phyloP scores from a whole-genome alignment of 2,113 vertebrate species.

The Sinosuthora webbiana region DNA sequence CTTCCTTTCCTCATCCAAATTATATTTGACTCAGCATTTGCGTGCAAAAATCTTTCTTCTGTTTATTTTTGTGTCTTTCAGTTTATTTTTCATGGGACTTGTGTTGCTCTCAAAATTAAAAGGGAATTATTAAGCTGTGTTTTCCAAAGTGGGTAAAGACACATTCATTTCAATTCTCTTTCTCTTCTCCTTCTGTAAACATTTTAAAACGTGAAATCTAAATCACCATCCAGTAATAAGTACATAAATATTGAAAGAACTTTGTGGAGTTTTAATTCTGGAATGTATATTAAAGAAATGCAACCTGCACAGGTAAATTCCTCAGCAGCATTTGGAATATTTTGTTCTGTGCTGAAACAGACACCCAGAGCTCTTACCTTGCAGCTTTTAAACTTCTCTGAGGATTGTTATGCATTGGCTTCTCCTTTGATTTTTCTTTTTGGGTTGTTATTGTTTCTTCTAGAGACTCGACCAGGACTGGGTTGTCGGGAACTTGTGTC shows the following conservation, averaged over 20 bases:
- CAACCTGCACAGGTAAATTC: background rate
- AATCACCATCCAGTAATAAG: background rate
- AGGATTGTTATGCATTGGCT: background rate
- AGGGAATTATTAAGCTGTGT: background rate
- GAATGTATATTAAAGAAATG: background rate
- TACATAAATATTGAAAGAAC: background rate
- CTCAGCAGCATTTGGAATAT: background rate
- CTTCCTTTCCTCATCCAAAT: background rate
- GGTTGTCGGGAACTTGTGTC: slow-evolving; percentile 93
- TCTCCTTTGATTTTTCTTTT: background rate
- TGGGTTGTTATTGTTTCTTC: background rate
- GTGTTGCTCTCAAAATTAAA: background rate
- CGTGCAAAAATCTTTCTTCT: background rate
- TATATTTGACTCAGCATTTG: background rate
- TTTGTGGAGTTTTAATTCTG: background rate
- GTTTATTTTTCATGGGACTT: background rate
- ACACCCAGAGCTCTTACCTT: background rate
- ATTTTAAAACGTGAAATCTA: background rate
- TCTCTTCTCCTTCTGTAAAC: background rate
- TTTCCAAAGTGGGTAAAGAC: background rate
- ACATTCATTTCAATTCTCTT: background rate
- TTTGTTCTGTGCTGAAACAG: background rate
- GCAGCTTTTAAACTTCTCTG: background rate
- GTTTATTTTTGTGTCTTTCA: background rate
- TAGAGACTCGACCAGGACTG: slow-evolving; percentile 84